Evolutionary conservation across 1,140 invertebrate species (phyloP).

Genomic region (Drosophila sproati): DNA sequence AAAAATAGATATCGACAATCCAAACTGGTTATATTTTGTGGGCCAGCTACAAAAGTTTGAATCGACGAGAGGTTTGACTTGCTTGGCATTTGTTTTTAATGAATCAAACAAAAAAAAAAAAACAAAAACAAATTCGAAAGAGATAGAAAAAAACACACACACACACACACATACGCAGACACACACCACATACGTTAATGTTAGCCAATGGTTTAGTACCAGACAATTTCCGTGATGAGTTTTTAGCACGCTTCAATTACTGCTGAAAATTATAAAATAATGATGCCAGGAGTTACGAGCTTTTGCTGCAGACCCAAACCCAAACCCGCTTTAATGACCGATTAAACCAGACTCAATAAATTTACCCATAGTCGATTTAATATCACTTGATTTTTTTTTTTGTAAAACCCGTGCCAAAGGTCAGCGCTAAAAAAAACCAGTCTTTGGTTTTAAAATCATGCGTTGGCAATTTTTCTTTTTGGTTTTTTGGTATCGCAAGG

Average conservation of each 20-base stretch:
- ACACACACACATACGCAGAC: background rate
- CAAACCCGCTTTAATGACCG: constrained; percentile 56
- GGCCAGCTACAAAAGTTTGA: constrained; percentile 52
- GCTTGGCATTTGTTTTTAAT: constrained; percentile 13
- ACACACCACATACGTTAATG: constrained; percentile 11
- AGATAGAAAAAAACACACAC: background rate
- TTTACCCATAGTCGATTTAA: constrained; percentile 50
- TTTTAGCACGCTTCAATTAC: constrained; percentile 76
- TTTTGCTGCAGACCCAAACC: constrained; percentile 5
- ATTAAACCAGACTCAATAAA: constrained; percentile 58
- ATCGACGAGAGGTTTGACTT: constrained; percentile 40
- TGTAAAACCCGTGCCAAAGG: constrained; percentile 29
- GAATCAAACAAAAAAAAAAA: background rate
- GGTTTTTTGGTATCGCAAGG: background rate
- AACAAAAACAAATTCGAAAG: background rate
- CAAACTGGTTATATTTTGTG: constrained; percentile 57
- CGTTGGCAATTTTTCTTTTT: background rate
- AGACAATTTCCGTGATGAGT: constrained; percentile 64
- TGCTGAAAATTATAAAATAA: constrained; percentile 63
- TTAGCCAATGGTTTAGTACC: constrained; percentile 43
- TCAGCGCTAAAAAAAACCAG: constrained; percentile 21
- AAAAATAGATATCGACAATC: constrained; percentile 28
- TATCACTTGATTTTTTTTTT: constrained; percentile 10
- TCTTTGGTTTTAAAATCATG: background rate
- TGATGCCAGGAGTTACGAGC: constrained; percentile 42